Evolutionary conservation across 2,888 invertebrate species (phyloP).

Genomic region (Andrena fulva): DNA sequence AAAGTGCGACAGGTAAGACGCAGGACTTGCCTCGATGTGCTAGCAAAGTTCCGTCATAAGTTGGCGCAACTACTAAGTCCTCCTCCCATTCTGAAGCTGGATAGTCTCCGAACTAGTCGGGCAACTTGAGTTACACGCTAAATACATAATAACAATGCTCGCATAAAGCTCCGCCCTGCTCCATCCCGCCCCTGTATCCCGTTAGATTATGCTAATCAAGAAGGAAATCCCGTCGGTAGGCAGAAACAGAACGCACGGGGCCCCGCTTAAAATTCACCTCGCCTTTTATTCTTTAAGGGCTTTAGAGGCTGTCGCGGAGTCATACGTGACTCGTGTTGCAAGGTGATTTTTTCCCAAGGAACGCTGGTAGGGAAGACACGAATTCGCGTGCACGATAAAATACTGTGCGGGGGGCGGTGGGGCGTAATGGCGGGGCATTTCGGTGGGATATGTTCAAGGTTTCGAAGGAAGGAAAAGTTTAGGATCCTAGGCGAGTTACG

Average conservation of each 20-base stretch:
- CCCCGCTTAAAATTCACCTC: conserved; percentile 51
- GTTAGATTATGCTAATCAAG: conserved; percentile 65
- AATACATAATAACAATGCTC: conserved; percentile 66
- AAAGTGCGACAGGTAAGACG: conserved; percentile 46
- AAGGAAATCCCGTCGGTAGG: conserved; percentile 48
- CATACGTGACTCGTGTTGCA: conserved; percentile 56
- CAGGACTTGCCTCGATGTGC: conserved; percentile 18
- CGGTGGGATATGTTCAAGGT: background rate
- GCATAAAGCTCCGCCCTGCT: conserved; percentile 10
- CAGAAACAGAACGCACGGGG: conserved; percentile 41
- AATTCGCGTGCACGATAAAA: conserved; percentile 25
- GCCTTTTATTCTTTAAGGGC: conserved; percentile 45
- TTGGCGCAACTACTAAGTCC: conserved; percentile 61
- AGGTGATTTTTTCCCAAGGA: conserved; percentile 11
- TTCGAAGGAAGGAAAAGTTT: background rate
- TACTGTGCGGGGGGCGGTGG: background rate
- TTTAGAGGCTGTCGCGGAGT: conserved; percentile 42
- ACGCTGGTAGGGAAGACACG: background rate
- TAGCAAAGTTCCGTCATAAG: conserved; percentile 68
- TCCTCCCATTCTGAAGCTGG: conserved; percentile 39
- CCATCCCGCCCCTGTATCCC: background rate
- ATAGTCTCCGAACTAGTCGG: conserved; percentile 49
- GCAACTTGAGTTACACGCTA: conserved; percentile 60
- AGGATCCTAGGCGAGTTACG: background rate
- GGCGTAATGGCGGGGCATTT: no score